Base-by-base conservation (phyloP, 64 coral and sea anemone genomes). In the Exaiptasia diaphana region DNA sequence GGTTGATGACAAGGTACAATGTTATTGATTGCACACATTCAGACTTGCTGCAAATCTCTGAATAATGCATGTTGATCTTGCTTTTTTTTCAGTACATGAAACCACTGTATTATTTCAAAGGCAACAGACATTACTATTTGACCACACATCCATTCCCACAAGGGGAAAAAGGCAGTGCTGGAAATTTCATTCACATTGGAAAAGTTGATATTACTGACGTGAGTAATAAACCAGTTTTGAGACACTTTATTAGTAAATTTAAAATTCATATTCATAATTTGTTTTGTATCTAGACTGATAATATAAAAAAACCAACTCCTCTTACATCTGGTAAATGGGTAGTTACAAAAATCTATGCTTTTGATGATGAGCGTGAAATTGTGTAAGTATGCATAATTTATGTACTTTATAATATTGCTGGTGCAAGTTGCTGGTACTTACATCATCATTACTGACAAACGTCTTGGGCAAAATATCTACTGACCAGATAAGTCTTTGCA, bases 321-420 rank as follows among this genome's bases (percentile, higher is more conserved):
- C 41, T 93, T 25, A 93, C 90, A 3, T 83, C 4, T 38, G 90
- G 90, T 8, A 52, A 67, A 31, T 93, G 90, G 90, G 90, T 88
- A 67, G 85, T 93, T 4, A 41, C 53, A 13, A 3, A n/a, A 20
- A 81, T 93, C 77, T 50, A 81, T 31, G 85, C 41, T 15, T 93
- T 93, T 76, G 86, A 93, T 38, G 60, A 64, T 31, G 68, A 88
- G 6, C 42, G 78, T 45, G 78, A 88, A 60, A 87, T 82, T 53
- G 77, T 93, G 90, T 93, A 83, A 93, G 90, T 83, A 67, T 39
- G n/a, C n/a, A n/a, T n/a, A n/a, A n/a, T n/a, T n/a, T n/a, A n/a
- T n/a, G n/a, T n/a, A n/a, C n/a, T n/a, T n/a, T n/a, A n/a, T n/a
- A n/a, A n/a, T n/a, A n/a, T n/a, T n/a, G n/a, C n/a, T n/a, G n/a